A percentile compares a stretch with the other conserved stretches of the same genome.
Evolutionary conservation across 2,797 vertebrate species (phyloP).

Genomic region (Bradypodion ventrale): DNA sequence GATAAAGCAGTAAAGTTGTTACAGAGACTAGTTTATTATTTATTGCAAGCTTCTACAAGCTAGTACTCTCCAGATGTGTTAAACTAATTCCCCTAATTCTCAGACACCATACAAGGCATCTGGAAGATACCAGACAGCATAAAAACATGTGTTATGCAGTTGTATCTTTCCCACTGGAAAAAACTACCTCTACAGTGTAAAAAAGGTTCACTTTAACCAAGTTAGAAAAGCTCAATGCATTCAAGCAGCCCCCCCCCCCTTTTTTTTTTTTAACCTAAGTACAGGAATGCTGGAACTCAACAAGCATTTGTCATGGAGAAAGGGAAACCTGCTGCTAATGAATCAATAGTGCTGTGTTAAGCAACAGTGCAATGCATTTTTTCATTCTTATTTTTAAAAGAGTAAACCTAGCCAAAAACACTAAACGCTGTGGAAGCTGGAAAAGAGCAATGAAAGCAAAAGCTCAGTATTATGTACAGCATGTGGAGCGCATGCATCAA

Average conservation of each 20-base stretch:
- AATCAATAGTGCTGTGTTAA: slow-evolving; percentile 34
- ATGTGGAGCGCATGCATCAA: slow-evolving; percentile 36
- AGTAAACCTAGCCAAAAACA: slow-evolving; percentile 31
- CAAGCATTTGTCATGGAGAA: slow-evolving; percentile 6
- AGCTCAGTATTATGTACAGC: not conserved
- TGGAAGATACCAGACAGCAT: not conserved
- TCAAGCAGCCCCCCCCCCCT: not conserved
- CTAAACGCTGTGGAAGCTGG: slow-evolving; percentile 1
- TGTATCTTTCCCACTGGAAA: not conserved
- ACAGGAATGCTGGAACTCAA: slow-evolving; percentile 1
- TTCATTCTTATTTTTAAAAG: slow-evolving; percentile 40
- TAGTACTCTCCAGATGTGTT: not conserved
- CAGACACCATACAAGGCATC: not conserved
- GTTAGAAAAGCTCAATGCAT: not conserved
- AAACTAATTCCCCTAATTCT: not conserved
- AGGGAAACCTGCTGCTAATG: slow-evolving; percentile 29
- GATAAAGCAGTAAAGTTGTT: too few species aligned
- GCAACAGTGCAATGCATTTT: slow-evolving; percentile 33
- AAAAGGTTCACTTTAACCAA: not conserved
- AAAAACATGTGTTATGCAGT: not conserved
- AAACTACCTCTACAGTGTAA: not conserved
- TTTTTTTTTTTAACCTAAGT: not conserved
- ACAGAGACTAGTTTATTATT: not conserved
- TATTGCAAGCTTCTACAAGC: not conserved
- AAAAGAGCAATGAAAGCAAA: slow-evolving; percentile 23